These are phyloP conservation scores for Myiozetetes cayanensis DNA, from an alignment of 2,113 vertebrate species.

Conservation along the genomic window DNA sequence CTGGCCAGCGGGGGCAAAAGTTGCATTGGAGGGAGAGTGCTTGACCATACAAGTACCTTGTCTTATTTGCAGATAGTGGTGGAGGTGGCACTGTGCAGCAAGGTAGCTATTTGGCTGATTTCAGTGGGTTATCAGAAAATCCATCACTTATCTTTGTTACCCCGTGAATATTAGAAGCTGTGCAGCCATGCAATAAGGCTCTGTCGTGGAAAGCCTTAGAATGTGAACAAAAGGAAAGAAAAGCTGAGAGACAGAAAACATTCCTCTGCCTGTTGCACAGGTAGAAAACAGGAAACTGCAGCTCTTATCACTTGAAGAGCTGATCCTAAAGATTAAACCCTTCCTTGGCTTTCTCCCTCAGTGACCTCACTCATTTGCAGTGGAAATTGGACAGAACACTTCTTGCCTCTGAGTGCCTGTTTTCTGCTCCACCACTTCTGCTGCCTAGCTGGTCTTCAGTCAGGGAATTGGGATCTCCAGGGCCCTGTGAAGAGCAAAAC, in stretches of 20 bases:
- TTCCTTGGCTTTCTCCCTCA: neutral
- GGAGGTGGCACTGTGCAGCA: neutral
- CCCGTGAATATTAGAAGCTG: neutral
- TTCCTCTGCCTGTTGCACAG: neutral
- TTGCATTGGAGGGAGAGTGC: neutral
- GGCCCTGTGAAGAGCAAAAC: neutral
- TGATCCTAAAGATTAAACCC: neutral
- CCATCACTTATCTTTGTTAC: neutral
- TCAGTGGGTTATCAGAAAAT: neutral
- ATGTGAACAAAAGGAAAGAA: neutral
- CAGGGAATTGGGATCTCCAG: neutral
- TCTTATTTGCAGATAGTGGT: neutral
- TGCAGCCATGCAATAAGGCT: neutral
- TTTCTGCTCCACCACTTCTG: neutral
- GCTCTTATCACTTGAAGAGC: neutral
- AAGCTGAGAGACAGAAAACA: neutral
- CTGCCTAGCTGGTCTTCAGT: neutral
- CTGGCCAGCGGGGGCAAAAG: neutral
- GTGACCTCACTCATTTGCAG: neutral
- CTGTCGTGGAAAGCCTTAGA: neutral
- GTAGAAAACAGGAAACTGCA: neutral
- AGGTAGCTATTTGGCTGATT: neutral
- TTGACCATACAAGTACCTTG: neutral
- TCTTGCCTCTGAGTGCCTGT: neutral
- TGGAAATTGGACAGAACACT: neutral